Evolutionary conservation across 1,140 invertebrate species (phyloP).

Genomic region (Druon quercuslanigerum): DNA sequence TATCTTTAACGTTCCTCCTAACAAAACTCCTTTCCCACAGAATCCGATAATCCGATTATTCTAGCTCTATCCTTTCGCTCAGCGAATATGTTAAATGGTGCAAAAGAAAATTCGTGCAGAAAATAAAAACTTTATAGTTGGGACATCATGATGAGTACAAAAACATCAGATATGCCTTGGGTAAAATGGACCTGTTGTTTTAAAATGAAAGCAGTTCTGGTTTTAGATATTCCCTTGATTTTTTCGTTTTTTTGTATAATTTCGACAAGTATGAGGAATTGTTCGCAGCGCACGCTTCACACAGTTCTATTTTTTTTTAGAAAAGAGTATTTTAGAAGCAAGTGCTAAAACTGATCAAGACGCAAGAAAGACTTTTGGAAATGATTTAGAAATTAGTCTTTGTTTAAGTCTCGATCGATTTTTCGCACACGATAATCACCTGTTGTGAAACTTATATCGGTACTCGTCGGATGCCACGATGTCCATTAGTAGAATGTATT

Average conservation of each 20-base stretch:
- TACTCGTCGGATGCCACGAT: slow-evolving; percentile 94
- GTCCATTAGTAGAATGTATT: slow-evolving; percentile 96
- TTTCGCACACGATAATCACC: slow-evolving; percentile 75
- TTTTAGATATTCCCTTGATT: not conserved
- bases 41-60: not conserved
- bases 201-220: no score
- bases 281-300: slow-evolving; percentile 67
- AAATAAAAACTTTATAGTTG: slow-evolving; percentile 45
- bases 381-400: not conserved
- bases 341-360: slow-evolving; percentile 7
- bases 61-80: no score
- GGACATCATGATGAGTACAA: not conserved
- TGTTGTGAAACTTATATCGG: slow-evolving; percentile 97
- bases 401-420: slow-evolving; percentile 48
- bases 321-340: slow-evolving; percentile 41
- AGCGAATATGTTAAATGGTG: no score
- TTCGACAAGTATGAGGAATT: slow-evolving; percentile 67
- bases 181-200: no score
- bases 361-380: not conserved
- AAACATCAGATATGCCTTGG: no score
- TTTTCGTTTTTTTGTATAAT: not conserved
- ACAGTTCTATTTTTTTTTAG: slow-evolving; percentile 40
- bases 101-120: not conserved
- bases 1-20: slow-evolving; percentile 1
- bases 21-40: not conserved